A percentile compares a stretch with the other conserved stretches of the same genome.
Evolutionary conservation across 2,888 invertebrate genomes (phyloP).

Genomic region (Ommatoiulus sabulosus): DNA sequence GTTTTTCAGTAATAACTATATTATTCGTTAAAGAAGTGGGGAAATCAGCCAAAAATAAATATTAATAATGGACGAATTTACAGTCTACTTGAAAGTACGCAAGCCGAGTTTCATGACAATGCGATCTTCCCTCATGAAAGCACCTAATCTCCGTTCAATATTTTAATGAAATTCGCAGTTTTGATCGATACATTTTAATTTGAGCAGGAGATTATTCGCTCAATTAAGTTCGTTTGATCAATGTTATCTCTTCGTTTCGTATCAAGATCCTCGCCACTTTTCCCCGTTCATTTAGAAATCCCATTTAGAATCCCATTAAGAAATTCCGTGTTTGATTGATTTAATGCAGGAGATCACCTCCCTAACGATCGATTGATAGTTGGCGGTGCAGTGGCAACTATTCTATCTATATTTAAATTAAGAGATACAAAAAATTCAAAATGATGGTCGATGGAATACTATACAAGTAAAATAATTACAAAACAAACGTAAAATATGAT

Average conservation of each 20-base stretch:
- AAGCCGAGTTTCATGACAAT: background rate
- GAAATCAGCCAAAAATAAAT: no score
- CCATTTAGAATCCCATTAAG: background rate
- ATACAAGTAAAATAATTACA: background rate
- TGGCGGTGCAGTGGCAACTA: background rate
- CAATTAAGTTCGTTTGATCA: conserved; percentile 12
- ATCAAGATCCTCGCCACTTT: background rate
- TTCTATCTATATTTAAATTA: background rate
- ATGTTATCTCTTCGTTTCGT: conserved; percentile 8
- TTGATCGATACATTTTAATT: conserved; percentile 14
- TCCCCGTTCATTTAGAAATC: background rate
- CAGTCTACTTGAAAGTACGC: no score
- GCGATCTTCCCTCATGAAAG: background rate
- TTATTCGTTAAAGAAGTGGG: background rate
- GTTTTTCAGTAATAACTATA: background rate
- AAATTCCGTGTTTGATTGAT: background rate
- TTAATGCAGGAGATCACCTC: background rate
- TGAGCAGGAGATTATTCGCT: background rate
- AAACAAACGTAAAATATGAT: conserved; percentile 1
- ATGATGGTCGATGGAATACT: background rate
- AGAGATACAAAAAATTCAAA: background rate
- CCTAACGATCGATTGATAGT: conserved; percentile 17
- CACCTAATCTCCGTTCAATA: background rate
- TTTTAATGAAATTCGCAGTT: background rate
- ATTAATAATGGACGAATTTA: no score